A percentile compares a stretch with the other conserved stretches of the same genome.
Conservation (phyloP, 1,140 invertebrate species). For the Psilanteris sp. region DNA sequence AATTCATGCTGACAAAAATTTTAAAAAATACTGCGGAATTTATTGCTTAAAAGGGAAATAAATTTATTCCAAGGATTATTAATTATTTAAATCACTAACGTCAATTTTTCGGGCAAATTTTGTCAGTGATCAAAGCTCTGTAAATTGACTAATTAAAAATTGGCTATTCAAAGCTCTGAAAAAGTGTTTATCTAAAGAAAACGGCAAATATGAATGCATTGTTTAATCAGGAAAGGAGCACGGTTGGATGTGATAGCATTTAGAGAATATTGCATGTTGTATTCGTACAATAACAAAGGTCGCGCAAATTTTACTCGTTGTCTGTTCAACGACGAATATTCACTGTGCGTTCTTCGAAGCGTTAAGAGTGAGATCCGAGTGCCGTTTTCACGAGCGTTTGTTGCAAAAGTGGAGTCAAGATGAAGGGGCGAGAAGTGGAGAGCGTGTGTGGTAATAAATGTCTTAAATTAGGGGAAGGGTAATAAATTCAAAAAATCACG, state of each 20-base stretch:
- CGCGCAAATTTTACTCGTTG: constrained; percentile 58
- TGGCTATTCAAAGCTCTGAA: not conserved
- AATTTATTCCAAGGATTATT: too few species aligned
- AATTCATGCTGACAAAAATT: not conserved
- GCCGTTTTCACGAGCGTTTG: constrained; percentile 65
- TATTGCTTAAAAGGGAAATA: too few species aligned
- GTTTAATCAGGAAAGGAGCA: constrained; percentile 60
- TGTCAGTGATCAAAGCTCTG: too few species aligned
- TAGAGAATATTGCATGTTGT: constrained; percentile 57
- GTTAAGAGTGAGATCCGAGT: constrained; percentile 65
- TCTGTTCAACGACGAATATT: constrained; percentile 62
- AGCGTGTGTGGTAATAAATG: too few species aligned
- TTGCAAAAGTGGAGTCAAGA: constrained; percentile 60
- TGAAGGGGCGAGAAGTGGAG: constrained; percentile 56
- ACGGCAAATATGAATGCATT: constrained; percentile 38
- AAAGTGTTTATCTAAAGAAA: constrained; percentile 15
- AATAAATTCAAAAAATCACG: too few species aligned
- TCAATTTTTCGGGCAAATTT: too few species aligned
- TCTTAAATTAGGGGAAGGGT: too few species aligned
- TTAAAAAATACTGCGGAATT: too few species aligned
- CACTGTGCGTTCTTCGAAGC: constrained; percentile 63
- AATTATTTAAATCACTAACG: too few species aligned
- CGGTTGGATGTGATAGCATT: constrained; percentile 52
- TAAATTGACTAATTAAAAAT: too few species aligned
- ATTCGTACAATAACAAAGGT: constrained; percentile 55